phyloP scores from a whole-genome alignment of 2,888 invertebrate genomes.

The Trachelus tabidus region DNA sequence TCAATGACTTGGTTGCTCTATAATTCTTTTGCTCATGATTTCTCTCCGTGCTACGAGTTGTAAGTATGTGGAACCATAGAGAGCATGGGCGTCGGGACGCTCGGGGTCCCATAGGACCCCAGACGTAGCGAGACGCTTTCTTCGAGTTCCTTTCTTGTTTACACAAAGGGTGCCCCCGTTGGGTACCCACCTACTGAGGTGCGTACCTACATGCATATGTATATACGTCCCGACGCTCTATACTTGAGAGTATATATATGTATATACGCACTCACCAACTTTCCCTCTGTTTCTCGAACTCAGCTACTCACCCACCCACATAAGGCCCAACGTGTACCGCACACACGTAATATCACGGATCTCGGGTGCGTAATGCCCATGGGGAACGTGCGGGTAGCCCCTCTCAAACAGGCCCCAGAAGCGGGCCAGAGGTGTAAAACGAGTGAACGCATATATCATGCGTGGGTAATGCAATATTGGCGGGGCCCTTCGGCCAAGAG shows the following conservation, averaged over 20 bases:
- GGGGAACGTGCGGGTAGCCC: neutral
- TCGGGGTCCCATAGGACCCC: neutral
- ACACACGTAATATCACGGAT: no score
- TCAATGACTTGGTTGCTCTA: no score
- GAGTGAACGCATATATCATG: slow-evolving; percentile 53
- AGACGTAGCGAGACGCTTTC: slow-evolving; percentile 13
- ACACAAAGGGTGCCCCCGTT: slow-evolving; percentile 19
- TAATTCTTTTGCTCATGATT: no score
- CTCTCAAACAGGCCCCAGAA: neutral
- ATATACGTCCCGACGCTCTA: neutral
- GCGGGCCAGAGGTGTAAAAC: slow-evolving; percentile 40
- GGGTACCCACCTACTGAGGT: slow-evolving; percentile 3
- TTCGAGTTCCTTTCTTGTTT: slow-evolving; percentile 24
- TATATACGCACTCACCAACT: neutral
- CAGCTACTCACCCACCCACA: neutral
- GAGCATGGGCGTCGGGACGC: no score
- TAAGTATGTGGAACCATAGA: no score
- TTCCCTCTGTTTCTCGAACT: neutral
- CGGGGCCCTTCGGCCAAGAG: slow-evolving; percentile 33
- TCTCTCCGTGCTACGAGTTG: no score
- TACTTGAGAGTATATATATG: neutral
- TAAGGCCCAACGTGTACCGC: neutral
- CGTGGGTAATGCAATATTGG: slow-evolving; percentile 52
- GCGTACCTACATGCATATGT: neutral
- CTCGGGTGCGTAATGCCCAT: neutral